These are phyloP conservation scores for Acinonyx jubatus DNA, from an alignment of 2,113 vertebrate genomes.

Conservation along the genomic window DNA sequence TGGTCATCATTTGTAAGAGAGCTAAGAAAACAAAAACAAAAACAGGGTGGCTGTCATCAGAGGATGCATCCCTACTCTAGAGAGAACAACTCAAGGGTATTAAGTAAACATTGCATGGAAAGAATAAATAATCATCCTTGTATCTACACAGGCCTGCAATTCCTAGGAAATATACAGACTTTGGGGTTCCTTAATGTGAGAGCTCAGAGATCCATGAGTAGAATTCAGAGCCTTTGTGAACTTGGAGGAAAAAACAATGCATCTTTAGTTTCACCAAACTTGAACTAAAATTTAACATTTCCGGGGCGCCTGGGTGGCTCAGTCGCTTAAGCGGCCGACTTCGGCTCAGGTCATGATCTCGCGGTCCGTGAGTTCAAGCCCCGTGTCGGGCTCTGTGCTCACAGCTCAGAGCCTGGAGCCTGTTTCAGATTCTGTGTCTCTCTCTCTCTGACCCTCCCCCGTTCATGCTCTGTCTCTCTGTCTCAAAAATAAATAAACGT, in stretches of 20 bases:
- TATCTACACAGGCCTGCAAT: not conserved
- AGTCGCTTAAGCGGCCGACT: too few relatives aligned
- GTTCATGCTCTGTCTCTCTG: too few relatives aligned
- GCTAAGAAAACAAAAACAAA: not conserved
- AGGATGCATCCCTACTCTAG: not conserved
- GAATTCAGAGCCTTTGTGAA: not conserved
- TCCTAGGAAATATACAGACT: not conserved
- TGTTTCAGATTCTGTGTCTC: too few relatives aligned
- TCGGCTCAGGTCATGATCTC: too few relatives aligned
- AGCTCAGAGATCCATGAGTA: not conserved
- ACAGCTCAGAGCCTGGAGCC: too few relatives aligned
- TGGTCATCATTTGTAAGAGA: not conserved
- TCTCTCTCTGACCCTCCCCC: too few relatives aligned
- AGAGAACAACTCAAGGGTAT: not conserved
- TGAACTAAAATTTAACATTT: conserved; percentile 8
- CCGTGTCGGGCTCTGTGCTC: too few relatives aligned
- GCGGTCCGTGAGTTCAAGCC: too few relatives aligned
- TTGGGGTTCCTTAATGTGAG: not conserved
- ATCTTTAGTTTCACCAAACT: not conserved
- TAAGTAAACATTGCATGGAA: not conserved
- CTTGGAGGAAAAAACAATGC: not conserved
- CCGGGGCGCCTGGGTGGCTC: too few relatives aligned
- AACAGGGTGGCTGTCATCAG: not conserved
- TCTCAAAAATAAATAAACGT: too few relatives aligned
- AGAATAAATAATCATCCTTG: not conserved